Base-by-base conservation (phyloP, 2,888 invertebrate genomes). In the Andricus curvator region DNA sequence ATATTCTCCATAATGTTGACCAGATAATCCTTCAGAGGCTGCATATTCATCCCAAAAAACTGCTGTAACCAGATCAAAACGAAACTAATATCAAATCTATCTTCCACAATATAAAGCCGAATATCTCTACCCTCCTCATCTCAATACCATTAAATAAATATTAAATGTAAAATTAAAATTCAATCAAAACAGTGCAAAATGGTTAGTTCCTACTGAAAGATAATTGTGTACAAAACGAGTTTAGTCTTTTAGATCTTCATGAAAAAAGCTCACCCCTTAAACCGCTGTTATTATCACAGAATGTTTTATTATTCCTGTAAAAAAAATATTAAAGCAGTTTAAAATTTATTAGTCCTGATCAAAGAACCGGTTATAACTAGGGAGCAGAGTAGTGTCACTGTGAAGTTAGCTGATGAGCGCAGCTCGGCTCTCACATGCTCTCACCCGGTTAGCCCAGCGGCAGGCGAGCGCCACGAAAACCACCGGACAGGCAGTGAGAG, bases 1-100 rank as follows among this genome's bases (percentile, higher is more conserved):
- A 17, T 20, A 44, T 41, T 44, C 25, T 64, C 22, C 33, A 29
- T 17, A 65, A 11, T 56, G 22, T 9, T 37, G 17, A 41, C 17
- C 64, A 41, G 41, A 11, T 44, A 77, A 41, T 64, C 29, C 29
- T 29, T 64, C 25, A 64, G 25, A 29, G 25, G 64, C 64, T 51
- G 81, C 37, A 56, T 20, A 77, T 62, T 68, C 20, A 65, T 22
- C 62, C 82, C 82, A 82, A 5, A 15, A 44, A 9, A 90, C 90
- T 90, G 82, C 88, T 86, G 87, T 78, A 86, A 88, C 56, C 83
- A 86, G 79, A 85, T 81, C 51, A 80, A 84, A 82, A 82, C 67
- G 77, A 85, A 87, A 85, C 62, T 56, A 78, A 77, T 20, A 44
- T 83, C 78, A 83, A 84, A 81, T 76, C 83, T 80, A 48, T 62